Conservation (phyloP, 2,888 invertebrate genomes). For the Morpho deidamia region DNA sequence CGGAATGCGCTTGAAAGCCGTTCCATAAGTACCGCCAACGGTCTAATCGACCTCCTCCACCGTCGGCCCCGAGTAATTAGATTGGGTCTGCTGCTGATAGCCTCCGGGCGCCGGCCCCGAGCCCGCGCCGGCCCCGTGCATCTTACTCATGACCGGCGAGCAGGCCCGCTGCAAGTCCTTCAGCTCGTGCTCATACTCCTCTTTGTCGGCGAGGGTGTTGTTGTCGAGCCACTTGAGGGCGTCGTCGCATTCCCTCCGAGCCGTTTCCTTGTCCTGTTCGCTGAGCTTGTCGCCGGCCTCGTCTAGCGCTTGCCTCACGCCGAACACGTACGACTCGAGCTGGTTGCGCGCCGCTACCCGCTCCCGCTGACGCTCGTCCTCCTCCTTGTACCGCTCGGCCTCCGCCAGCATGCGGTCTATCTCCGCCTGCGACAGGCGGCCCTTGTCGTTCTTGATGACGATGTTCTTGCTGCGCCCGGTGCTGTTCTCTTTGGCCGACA, state of each 20-base stretch:
- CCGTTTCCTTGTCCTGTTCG: constrained; percentile 80
- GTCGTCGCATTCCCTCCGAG: constrained; percentile 74
- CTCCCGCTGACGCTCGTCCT: constrained; percentile 83
- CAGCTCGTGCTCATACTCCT: background rate
- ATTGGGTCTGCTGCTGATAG: constrained; percentile 22
- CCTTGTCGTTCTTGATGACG: constrained; percentile 75
- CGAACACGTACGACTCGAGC: constrained; percentile 80
- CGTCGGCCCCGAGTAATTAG: background rate
- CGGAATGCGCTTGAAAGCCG: too few species aligned
- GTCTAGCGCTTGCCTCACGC: constrained; percentile 82
- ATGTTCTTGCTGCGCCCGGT: constrained; percentile 81
- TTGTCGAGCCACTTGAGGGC: constrained; percentile 84
- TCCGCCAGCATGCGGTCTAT: constrained; percentile 88
- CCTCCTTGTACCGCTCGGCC: constrained; percentile 84
- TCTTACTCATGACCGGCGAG: constrained; percentile 76
- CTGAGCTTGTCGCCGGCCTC: constrained; percentile 79
- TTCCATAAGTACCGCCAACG: too few species aligned
- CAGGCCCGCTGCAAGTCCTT: constrained; percentile 79
- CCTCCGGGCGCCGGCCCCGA: constrained; percentile 29
- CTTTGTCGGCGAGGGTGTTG: constrained; percentile 71
- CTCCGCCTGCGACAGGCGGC: constrained; percentile 87
- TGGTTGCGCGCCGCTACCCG: constrained; percentile 59
- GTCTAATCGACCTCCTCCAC: background rate
- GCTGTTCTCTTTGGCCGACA: constrained; percentile 85
- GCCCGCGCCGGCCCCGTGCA: constrained; percentile 25